These are phyloP conservation scores for Maconellicoccus hirsutus DNA, from an alignment of 1,140 invertebrate genomes.

Conservation along the genomic window DNA sequence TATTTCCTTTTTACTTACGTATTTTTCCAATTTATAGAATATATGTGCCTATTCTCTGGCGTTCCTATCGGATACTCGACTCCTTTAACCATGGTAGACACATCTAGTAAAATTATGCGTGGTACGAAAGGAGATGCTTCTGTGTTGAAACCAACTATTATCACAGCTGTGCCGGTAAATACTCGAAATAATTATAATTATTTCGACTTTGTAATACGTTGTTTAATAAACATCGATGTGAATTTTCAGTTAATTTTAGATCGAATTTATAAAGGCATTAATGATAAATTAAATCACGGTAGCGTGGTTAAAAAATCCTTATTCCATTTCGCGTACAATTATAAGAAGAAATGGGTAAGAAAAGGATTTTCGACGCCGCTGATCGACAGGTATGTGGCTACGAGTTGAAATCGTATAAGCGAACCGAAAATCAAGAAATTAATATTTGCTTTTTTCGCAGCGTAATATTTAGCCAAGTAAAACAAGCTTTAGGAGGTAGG, in stretches of 20 bases:
- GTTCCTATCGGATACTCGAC: slow-evolving; percentile 95
- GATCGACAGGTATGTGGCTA: slow-evolving; percentile 47
- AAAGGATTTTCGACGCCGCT: slow-evolving; percentile 74
- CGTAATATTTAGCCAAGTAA: slow-evolving; percentile 65
- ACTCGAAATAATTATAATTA: slow-evolving; percentile 17
- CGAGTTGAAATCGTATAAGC: neutral
- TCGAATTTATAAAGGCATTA: slow-evolving; percentile 88
- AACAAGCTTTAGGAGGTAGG: slow-evolving; percentile 70
- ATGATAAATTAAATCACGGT: slow-evolving; percentile 74
- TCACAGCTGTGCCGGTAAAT: slow-evolving; percentile 87
- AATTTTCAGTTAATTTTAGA: slow-evolving; percentile 80
- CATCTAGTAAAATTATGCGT: slow-evolving; percentile 87
- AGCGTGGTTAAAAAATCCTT: slow-evolving; percentile 60
- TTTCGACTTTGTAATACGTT: too few species aligned
- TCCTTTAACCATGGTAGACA: slow-evolving; percentile 87
- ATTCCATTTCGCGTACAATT: slow-evolving; percentile 84
- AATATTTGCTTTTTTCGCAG: slow-evolving; percentile 36
- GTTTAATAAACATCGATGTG: slow-evolving; percentile 6
- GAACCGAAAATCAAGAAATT: neutral
- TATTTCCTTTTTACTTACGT: slow-evolving; percentile 15
- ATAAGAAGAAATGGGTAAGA: slow-evolving; percentile 74
- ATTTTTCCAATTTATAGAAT: slow-evolving; percentile 35
- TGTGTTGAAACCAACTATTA: slow-evolving; percentile 79
- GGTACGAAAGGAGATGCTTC: slow-evolving; percentile 84
- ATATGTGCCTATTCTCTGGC: slow-evolving; percentile 50